phyloP scores from a whole-genome alignment of 2,888 invertebrate genomes.

The Icerya purchasi region DNA sequence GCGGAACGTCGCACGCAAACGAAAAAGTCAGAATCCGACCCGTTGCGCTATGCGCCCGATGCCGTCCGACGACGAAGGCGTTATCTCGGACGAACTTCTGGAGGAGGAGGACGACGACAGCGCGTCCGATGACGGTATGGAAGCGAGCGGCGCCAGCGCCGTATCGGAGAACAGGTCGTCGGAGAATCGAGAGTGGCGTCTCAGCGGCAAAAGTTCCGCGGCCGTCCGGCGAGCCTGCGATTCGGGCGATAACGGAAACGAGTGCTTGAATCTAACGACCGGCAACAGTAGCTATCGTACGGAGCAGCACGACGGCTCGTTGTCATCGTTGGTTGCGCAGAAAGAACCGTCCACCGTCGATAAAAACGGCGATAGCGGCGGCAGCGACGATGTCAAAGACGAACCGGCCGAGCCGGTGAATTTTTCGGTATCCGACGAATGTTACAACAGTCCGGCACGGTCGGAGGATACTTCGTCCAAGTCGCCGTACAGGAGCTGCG shows the following conservation, averaged over 20 bases:
- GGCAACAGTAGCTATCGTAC: too few relatives aligned
- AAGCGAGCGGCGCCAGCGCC: not conserved
- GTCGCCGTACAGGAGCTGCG: slow-evolving; percentile 25
- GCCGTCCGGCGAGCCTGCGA: not conserved
- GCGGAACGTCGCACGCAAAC: slow-evolving; percentile 55
- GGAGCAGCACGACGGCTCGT: too few relatives aligned
- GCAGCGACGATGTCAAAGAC: too few relatives aligned
- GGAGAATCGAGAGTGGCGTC: not conserved
- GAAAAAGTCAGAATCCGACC: slow-evolving; percentile 73
- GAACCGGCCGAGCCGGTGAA: slow-evolving; percentile 20
- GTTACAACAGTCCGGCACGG: too few relatives aligned
- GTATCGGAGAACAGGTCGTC: slow-evolving; percentile 6
- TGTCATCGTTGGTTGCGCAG: too few relatives aligned
- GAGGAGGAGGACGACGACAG: slow-evolving; percentile 11
- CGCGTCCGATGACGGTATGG: not conserved
- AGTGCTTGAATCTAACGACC: not conserved
- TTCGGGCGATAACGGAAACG: too few relatives aligned
- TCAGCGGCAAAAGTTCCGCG: not conserved
- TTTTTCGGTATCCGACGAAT: too few relatives aligned
- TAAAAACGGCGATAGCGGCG: not conserved
- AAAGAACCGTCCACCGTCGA: too few relatives aligned
- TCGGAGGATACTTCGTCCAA: slow-evolving; percentile 26
- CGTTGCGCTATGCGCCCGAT: slow-evolving; percentile 24
- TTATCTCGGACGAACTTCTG: slow-evolving; percentile 9
- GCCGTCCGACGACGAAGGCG: slow-evolving; percentile 13